Percentiles rank a stretch among this genome's conserved stretches.
Conservation (phyloP, 2,888 invertebrate genomes). For the Parnassius apollo region DNA sequence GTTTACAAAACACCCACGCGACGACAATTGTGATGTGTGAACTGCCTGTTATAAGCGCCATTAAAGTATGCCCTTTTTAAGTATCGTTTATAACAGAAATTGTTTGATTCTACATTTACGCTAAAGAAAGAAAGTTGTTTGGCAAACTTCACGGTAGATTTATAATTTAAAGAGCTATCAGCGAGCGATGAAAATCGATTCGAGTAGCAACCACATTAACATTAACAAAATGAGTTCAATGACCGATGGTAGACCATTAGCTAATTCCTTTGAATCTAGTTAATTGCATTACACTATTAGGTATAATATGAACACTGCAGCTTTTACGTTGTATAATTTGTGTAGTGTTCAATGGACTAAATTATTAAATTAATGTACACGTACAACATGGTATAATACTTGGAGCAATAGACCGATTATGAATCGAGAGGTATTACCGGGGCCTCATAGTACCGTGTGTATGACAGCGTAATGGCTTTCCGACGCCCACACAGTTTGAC, state of each 20-base stretch:
- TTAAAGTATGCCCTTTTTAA: slow-evolving; percentile 34
- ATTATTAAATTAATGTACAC: slow-evolving; percentile 17
- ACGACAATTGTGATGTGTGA: slow-evolving; percentile 33
- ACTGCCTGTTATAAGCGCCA: slow-evolving; percentile 35
- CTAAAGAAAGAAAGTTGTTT: slow-evolving; percentile 36
- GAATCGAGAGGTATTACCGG: slow-evolving; percentile 26
- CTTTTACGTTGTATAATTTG: slow-evolving; percentile 28
- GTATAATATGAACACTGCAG: slow-evolving; percentile 26
- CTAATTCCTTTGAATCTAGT: slow-evolving; percentile 46
- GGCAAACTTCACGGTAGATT: slow-evolving; percentile 44
- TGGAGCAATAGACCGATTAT: slow-evolving; percentile 9
- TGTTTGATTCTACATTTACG: slow-evolving; percentile 13
- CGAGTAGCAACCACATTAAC: slow-evolving; percentile 47
- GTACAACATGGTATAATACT: slow-evolving; percentile 22
- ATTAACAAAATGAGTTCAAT: slow-evolving; percentile 57
- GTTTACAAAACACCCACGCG: slow-evolving; percentile 35
- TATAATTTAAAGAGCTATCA: slow-evolving; percentile 43
- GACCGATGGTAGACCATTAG: slow-evolving; percentile 47
- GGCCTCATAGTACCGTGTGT: slow-evolving; percentile 20
- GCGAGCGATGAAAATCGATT: slow-evolving; percentile 43
- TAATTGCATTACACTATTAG: slow-evolving; percentile 35
- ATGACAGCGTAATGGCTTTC: slow-evolving; percentile 21
- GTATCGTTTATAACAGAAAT: slow-evolving; percentile 25
- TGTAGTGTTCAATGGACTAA: slow-evolving; percentile 27
- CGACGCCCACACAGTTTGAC: slow-evolving; percentile 28